These are phyloP conservation scores for Heliocidaris erythrogramma DNA, from an alignment of 35 echinoderm and acorn worm species.

Conservation along the genomic window DNA sequence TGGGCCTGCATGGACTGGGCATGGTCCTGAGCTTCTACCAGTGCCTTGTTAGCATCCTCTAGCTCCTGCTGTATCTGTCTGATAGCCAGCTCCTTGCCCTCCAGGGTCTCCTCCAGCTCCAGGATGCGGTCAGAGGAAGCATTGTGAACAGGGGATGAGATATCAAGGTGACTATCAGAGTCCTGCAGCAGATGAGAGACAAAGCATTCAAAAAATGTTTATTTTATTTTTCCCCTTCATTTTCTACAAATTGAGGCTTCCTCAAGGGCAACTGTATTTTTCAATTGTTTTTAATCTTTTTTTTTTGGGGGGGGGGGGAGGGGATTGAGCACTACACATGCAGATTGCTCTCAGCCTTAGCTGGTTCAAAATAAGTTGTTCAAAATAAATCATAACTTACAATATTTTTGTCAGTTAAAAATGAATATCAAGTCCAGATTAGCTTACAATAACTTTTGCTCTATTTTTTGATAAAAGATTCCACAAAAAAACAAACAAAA, in stretches of 20 bases:
- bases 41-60: conserved; percentile 28
- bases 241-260: not conserved
- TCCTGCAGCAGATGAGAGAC: conserved; percentile 55
- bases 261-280: no score
- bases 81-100: conserved; percentile 80
- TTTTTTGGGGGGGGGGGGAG: not conserved
- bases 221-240: not conserved
- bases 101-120: conserved; percentile 78
- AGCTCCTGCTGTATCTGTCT: conserved; percentile 71
- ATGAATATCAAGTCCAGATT: no score
- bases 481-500: no score
- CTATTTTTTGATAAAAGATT: no score
- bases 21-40: not conserved
- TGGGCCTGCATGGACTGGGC: conserved; percentile 26
- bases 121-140: conserved; percentile 69
- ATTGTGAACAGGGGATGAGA: conserved; percentile 60
- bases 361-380: no score
- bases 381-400: no score
- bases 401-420: no score
- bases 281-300: not conserved
- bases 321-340: no score
- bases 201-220: not conserved
- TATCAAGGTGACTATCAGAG: conserved; percentile 83
- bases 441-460: no score
- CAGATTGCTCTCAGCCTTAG: no score